Conservation (phyloP, 1,140 invertebrate genomes). For the Probaryconus sp. region DNA sequence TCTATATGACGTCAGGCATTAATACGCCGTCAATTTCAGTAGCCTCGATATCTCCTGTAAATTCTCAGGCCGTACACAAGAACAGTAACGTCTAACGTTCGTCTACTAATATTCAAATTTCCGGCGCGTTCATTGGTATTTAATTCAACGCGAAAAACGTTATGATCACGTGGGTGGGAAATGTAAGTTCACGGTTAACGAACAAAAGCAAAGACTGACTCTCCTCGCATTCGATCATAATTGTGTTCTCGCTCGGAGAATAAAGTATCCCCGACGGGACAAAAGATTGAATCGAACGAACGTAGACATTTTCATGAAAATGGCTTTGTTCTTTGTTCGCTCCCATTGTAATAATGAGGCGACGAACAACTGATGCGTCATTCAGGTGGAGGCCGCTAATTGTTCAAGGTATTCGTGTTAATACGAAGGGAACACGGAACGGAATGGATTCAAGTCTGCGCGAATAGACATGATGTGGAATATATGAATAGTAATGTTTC, state of each 20-base stretch:
- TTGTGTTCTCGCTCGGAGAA: no score
- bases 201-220: no score
- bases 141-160: no score
- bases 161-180: no score
- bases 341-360: conserved; percentile 1
- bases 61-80: no score
- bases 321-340: neutral
- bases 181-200: no score
- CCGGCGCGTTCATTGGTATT: no score
- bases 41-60: neutral
- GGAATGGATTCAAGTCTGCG: conserved; percentile 8
- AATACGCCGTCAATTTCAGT: conserved; percentile 53
- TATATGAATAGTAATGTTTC: conserved; percentile 78
- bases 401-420: conserved; percentile 31
- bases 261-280: neutral
- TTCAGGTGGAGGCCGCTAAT: neutral
- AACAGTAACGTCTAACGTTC: no score
- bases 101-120: no score
- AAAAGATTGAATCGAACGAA: neutral
- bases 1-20: conserved; percentile 65
- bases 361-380: conserved; percentile 12
- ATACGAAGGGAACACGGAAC: conserved; percentile 5
- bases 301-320: conserved; percentile 27
- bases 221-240: neutral
- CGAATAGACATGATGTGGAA: conserved; percentile 76